These are phyloP conservation scores for Drosophila lacertosa DNA, from an alignment of 1,140 invertebrate species.

Conservation along the genomic window DNA sequence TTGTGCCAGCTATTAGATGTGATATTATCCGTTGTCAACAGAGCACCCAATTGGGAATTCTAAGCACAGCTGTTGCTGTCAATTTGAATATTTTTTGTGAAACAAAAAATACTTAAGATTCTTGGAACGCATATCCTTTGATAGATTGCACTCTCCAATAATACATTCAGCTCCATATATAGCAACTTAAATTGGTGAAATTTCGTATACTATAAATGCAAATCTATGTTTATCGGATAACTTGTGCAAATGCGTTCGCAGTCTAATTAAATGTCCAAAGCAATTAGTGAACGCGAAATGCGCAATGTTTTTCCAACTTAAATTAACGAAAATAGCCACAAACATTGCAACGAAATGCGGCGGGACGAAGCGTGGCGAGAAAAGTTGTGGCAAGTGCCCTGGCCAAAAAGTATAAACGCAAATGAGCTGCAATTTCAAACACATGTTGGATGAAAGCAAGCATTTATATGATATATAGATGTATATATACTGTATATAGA, in stretches of 20 bases:
- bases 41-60: not conserved
- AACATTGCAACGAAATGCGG: slow-evolving; percentile 19
- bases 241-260: slow-evolving; percentile 22
- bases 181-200: not conserved
- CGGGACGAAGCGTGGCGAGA: not conserved
- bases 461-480: slow-evolving; percentile 25
- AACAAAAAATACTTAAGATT: not conserved
- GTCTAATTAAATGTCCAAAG: slow-evolving; percentile 63
- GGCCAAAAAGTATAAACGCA: slow-evolving; percentile 47
- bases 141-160: not conserved
- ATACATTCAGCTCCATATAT: not conserved
- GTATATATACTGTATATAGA: slow-evolving; percentile 17
- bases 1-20: not conserved
- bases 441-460: slow-evolving; percentile 69
- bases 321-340: slow-evolving; percentile 52
- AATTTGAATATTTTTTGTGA: not conserved
- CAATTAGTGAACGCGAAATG: slow-evolving; percentile 54
- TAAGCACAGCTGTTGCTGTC: slow-evolving; percentile 24
- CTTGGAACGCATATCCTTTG: not conserved
- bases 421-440: slow-evolving; percentile 66
- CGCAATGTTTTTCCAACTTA: slow-evolving; percentile 69
- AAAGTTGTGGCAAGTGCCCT: slow-evolving; percentile 5
- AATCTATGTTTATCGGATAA: slow-evolving; percentile 22
- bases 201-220: not conserved
- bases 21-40: not conserved